Evolutionary conservation across 2,113 vertebrate genomes (phyloP).

Genomic region (Pangasianodon gigas): DNA sequence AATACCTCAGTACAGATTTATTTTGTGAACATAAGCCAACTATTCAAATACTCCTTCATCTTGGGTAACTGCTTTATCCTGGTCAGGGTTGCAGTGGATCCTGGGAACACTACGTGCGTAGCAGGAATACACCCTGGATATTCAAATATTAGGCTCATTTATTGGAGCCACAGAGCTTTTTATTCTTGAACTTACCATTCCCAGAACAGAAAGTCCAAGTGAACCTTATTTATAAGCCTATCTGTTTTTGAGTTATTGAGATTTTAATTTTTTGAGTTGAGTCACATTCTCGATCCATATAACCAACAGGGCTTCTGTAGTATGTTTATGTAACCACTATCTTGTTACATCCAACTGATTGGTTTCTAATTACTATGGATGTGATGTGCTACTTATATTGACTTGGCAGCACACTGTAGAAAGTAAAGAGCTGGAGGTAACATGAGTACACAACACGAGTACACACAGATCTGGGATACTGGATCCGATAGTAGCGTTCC

Average conservation of each 20-base stretch:
- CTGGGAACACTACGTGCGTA: neutral
- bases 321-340: too few species aligned
- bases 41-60: neutral
- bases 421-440: neutral
- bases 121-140: neutral
- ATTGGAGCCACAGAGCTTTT: neutral
- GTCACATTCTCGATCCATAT: neutral
- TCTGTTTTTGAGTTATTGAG: neutral
- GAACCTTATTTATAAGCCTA: neutral
- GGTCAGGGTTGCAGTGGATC: neutral
- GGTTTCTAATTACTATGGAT: neutral
- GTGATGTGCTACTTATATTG: neutral
- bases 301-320: neutral
- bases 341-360: neutral
- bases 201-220: neutral
- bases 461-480: slow-evolving; percentile 77
- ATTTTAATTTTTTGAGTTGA: neutral
- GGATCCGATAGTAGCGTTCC: slow-evolving; percentile 77
- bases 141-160: neutral
- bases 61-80: neutral
- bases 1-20: neutral
- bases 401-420: neutral
- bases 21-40: neutral
- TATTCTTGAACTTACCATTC: neutral
- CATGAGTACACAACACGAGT: neutral